Evolutionary conservation across 2,797 vertebrate genomes (phyloP), one percentile per base, ranked within the genome.

Genomic region (Urosaurus nigricauda): DNA sequence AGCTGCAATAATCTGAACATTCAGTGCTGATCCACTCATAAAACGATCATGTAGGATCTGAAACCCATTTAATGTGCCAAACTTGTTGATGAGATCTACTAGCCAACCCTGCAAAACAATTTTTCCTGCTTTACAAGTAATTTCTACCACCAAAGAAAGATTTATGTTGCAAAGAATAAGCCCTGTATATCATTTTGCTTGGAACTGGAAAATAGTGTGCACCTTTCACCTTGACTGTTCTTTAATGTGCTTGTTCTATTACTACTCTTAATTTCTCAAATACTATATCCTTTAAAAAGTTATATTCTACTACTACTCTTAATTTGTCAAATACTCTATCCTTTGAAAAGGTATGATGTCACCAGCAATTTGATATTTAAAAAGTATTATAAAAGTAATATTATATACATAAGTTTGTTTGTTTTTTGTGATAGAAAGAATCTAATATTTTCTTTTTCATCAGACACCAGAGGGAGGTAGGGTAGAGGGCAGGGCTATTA

Each of bases 81-180:
- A 99, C 96, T 99, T 99, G 97, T 99, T 99, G 97, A 99, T 98
- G 95, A 99, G 98, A 97, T 99, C 99, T 97, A 99, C 99, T 96
- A 99, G 96, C 99, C 99, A 99, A 96, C 99, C 99, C 99, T 99
- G 97, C 13, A 96, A 96, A 94, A 94, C 60, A 73, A 92, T 82
- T 92, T 93, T 83, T 93, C 88, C 47, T 84, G 19, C 17, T 84
- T 58, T 77, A 81, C 32, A 60, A 87, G 16, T 80, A 92, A 82
- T 80, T 86, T 78, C 86, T 35, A 88, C 7, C n/a, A 84, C 83
- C 86, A n/a, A 16, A 91, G 84, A 43, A 5, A 51, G 83, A 2
- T 26, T 68, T 24, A 7, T 32, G 65, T 43, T 75, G 13, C 56
- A 83, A 78, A 58, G 79, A 9, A n/a, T 17, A 83, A 68, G 40